Percentiles rank a stretch among this genome's conserved stretches.
phyloP scores from a whole-genome alignment of 2,888 invertebrate species.

The Meloe dianella region DNA sequence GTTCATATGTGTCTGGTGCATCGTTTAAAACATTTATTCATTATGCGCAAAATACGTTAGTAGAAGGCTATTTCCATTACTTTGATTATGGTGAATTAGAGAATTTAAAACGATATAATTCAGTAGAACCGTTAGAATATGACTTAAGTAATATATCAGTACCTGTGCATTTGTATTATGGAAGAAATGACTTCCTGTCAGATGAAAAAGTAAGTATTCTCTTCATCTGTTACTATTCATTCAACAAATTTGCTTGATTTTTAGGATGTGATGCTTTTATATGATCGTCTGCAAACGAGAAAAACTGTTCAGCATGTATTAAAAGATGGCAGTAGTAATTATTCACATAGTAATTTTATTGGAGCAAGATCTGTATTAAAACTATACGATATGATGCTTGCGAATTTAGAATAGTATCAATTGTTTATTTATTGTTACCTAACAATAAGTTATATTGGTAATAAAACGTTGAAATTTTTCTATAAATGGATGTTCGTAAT shows the following conservation, averaged over 20 bases:
- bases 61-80: slow-evolving; percentile 54
- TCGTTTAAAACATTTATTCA: slow-evolving; percentile 72
- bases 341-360: slow-evolving; percentile 33
- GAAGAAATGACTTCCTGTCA: slow-evolving; percentile 73
- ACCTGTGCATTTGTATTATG: slow-evolving; percentile 69
- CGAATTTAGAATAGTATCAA: not conserved
- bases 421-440: not conserved
- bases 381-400: slow-evolving; percentile 23
- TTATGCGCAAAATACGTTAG: slow-evolving; percentile 66
- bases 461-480: no score
- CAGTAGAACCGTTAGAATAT: slow-evolving; percentile 65
- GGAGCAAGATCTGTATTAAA: slow-evolving; percentile 23
- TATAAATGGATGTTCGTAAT: no score
- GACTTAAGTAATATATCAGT: slow-evolving; percentile 64
- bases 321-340: slow-evolving; percentile 21
- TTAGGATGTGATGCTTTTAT: slow-evolving; percentile 34
- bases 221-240: not conserved
- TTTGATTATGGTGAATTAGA: slow-evolving; percentile 68
- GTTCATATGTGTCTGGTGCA: slow-evolving; percentile 72
- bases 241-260: slow-evolving; percentile 10
- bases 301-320: slow-evolving; percentile 9
- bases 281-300: slow-evolving; percentile 26
- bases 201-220: slow-evolving; percentile 58
- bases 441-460: not conserved
- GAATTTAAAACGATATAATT: slow-evolving; percentile 65